Base-by-base conservation (phyloP, 1,140 invertebrate species). In the Kradibia gibbosae region DNA sequence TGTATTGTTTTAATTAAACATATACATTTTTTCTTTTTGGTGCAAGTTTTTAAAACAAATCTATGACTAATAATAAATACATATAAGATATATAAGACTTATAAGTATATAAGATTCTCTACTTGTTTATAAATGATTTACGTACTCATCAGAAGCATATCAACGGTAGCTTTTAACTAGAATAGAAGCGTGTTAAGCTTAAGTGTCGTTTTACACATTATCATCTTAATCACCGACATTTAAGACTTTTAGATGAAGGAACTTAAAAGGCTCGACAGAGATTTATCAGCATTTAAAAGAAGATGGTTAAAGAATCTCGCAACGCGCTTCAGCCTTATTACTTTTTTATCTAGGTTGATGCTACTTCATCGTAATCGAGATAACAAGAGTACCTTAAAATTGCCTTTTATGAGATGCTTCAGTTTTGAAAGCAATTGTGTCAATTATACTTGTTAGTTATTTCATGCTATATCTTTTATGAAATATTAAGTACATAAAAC, bases 251-350 rank as follows among this genome's bases (percentile, higher is more conserved):
- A 65, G 15, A 65, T 36, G 15, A 60, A 60, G 28, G 11, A 60
- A 60, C 50, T 60, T 55, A 11, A 60, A 60, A 60, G 25, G 17
- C 28, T 60, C n/a, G 15, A 60, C n/a, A 31, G 57, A 60, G 57
- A 60, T 60, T 31, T 60, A 60, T 31, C 25, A 60, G 22, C 50
- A 10, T 60, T 60, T 60, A 60, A 60, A 65, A 65, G 60, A 65
- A 36, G 31, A 36, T 65, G 28, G 31, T 5, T 34, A 65, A 65
- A 62, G 57, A 34, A 62, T 62, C 57, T 65, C 28, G 2, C 31
- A 20, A 20, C 3, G 17, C n/a, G 17, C 60, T 34, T 20, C 13
- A n/a, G 13, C 20, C 60, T 65, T 36, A 28, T 20, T 65, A 36
- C 31, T 36, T 10, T 62, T 13, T 1, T 31, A 62, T 2, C 10